phyloP scores from a whole-genome alignment of 2,113 vertebrate genomes.

The Amphilophus citrinellus region DNA sequence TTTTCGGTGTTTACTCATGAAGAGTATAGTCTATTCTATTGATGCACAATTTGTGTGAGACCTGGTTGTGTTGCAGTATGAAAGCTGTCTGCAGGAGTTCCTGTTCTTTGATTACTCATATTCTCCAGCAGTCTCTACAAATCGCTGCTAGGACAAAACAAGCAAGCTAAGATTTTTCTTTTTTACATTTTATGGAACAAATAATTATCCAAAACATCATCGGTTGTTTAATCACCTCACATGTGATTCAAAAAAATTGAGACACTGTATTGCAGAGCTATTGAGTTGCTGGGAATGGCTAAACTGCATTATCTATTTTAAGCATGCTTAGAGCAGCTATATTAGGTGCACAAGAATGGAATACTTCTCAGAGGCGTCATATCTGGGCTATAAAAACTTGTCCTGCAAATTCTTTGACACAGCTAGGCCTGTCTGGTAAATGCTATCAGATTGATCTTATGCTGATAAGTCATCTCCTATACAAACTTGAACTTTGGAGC shows the following conservation, averaged over 20 bases:
- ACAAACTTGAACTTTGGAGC: constrained; percentile 57
- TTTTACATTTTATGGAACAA: not conserved
- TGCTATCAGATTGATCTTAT: not conserved
- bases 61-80: not conserved
- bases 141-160: constrained; percentile 4
- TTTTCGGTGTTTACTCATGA: not conserved
- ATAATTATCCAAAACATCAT: not conserved
- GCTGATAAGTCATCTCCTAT: not conserved
- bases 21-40: not conserved
- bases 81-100: constrained; percentile 3
- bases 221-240: not conserved
- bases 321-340: not conserved
- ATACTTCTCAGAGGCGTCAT: not conserved
- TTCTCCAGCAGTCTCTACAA: not conserved
- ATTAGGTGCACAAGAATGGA: not conserved
- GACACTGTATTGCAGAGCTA: not conserved
- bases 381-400: not conserved
- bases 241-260: not conserved
- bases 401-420: not conserved
- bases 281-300: not conserved
- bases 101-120: constrained; percentile 1
- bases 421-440: not conserved
- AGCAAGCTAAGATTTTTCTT: not conserved
- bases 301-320: not conserved
- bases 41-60: constrained; percentile 1